Evolutionary conservation across 2,888 invertebrate genomes (phyloP).

Genomic region (Mongoloraphidia duomilia): DNA sequence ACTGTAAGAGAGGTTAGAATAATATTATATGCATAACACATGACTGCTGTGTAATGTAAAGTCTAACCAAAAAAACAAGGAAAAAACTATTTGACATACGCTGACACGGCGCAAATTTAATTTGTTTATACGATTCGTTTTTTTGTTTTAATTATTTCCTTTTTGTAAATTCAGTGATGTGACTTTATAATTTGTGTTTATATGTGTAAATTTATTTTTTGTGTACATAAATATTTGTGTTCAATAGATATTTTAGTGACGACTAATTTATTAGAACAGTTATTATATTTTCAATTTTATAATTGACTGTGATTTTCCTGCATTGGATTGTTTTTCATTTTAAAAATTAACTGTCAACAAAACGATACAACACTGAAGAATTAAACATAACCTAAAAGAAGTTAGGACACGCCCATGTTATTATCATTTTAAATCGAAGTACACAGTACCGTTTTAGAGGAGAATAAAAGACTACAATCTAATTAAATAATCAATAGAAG

Average conservation of each 20-base stretch:
- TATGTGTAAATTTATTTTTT: no score
- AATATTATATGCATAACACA: neutral
- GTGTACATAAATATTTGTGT: no score
- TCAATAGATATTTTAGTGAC: no score
- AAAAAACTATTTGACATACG: neutral
- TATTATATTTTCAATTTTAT: neutral
- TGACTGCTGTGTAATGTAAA: neutral
- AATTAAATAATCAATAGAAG: no score
- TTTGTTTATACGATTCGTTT: neutral
- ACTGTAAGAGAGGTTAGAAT: slow-evolving; percentile 5
- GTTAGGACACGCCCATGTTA: no score
- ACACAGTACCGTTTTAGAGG: no score
- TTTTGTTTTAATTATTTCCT: neutral
- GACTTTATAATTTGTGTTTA: no score
- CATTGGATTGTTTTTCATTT: neutral
- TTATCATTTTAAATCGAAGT: no score
- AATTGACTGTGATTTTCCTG: neutral
- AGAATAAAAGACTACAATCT: no score
- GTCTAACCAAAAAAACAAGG: neutral
- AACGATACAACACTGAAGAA: no score
- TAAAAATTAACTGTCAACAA: no score
- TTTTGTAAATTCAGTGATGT: neutral
- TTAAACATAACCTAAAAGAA: no score
- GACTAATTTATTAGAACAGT: neutral
- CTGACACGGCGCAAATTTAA: neutral